These are phyloP conservation scores for Scarus forsteni DNA, from an alignment of 2,797 vertebrate genomes.

Conservation along the genomic window DNA sequence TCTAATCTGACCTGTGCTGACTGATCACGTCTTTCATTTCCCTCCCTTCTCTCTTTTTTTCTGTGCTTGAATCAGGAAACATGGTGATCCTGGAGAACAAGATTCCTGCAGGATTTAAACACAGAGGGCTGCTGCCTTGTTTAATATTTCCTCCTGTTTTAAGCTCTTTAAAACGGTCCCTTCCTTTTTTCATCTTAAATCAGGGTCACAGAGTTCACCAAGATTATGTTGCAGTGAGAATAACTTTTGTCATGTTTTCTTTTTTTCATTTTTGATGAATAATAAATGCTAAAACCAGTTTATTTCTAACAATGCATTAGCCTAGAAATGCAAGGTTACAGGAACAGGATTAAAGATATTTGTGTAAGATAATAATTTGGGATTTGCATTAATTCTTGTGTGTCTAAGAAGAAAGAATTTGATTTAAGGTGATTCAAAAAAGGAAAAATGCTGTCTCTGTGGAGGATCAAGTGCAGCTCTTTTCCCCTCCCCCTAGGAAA, in stretches of 20 bases:
- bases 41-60: slow-evolving; percentile 16
- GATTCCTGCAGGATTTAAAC: slow-evolving; percentile 16
- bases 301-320: neutral
- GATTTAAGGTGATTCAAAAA: too few relatives aligned
- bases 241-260: neutral
- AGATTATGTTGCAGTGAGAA: neutral
- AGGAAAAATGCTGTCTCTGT: too few relatives aligned
- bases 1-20: slow-evolving; percentile 75
- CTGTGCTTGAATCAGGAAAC: slow-evolving; percentile 12
- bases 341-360: too few relatives aligned
- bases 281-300: neutral
- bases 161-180: neutral
- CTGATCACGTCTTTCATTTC: slow-evolving; percentile 55
- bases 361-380: too few relatives aligned
- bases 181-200: slow-evolving; percentile 12
- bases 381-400: too few relatives aligned
- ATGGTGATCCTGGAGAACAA: slow-evolving; percentile 2
- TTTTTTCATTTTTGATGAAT: too few relatives aligned
- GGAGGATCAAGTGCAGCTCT: too few relatives aligned
- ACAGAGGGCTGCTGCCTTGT: neutral
- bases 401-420: too few relatives aligned
- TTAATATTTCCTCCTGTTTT: neutral
- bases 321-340: too few relatives aligned
- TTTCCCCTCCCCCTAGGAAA: too few relatives aligned
- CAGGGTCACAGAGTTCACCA: neutral